Base-by-base conservation (phyloP, 2,888 invertebrate genomes). In the Serripes groenlandicus region DNA sequence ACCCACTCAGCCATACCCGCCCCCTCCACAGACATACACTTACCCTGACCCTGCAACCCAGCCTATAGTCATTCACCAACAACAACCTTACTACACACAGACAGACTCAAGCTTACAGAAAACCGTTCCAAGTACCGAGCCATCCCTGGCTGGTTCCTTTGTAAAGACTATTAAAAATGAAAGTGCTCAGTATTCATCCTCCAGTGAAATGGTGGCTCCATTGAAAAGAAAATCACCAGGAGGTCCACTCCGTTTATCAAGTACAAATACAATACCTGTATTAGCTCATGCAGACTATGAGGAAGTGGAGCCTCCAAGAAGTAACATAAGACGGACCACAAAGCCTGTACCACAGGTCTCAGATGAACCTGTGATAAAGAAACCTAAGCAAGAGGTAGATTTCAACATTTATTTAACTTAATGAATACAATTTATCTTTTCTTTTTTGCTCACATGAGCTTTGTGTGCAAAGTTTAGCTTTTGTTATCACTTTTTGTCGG, bases 181-280 rank as follows among this genome's bases (percentile, higher is more conserved):
- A 26, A 54, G 35, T 52, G 70, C 34, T 32, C 23, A 62, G n/a
- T 42, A 54, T 28, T 4, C 66, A 9, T 5, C 66, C 21, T 23
- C 34, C 18, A 5, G 1, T 42, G 3, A 52, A 34, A 34, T 9
- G 18, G 28, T n/a, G 18, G 21, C 66, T 28, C 28, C 79, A 11
- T 15, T 83, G 23, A 86, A 86, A 74, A 69, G 86, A 58, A 84
- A 85, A 35, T 75, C 81, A 1, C 56, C 85, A 9, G 58, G 42
- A n/a, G 83, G 78, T 7, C 80, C 78, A n/a, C 60, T 86, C 4
- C 49, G 66, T 34, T 54, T 81, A 52, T 86, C 81, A 15, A 75
- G 64, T n/a, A 74, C 78, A 18, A 76, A 70, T 42, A 60, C 76
- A 4, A 35, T 69, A 30, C 76, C 76, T 23, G 69, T 76, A n/a